Base-by-base conservation (phyloP, 2,797 vertebrate genomes). In the Morus bassanus region DNA sequence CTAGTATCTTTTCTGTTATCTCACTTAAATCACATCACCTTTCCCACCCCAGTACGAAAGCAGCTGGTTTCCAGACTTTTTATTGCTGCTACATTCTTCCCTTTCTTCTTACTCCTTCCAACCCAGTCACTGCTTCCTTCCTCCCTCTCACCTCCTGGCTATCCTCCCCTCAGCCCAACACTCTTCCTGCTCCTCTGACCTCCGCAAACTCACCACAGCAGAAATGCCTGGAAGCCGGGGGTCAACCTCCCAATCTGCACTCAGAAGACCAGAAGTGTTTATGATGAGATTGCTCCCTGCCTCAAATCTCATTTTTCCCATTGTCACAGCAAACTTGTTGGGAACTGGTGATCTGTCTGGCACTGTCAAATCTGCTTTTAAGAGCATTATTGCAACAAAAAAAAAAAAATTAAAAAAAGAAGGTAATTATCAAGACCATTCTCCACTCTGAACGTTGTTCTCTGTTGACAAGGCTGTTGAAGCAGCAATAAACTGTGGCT, bases 131-230 rank as follows among this genome's bases (percentile, higher is more conserved):
- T 65, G 68, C 16, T 69, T 91, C 27, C 37, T 85, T 60, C 18
- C 12, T 69, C 24, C 9, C 11, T 65, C 43, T 82, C 43, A 78
- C 8, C 33, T 88, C 39, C 39, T 50, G 35, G 13, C 37, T 64
- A 12, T 60, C 41, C 64, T 81, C 18, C 17, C 6, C 15, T 60
- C 46, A 85, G 28, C 7, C 48, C 56, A 78, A 39, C 9, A 11
- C 12, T 65, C 21, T 37, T 54, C 21, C 19, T 19, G 5, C 10
- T 85, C 15, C 39, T 69, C 46, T 56, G 28, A 76, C 30, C 17
- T 50, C 45, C 0, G 0, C 50, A 72, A 84, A 63, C 22, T 57
- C 67, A 77, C 5, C 4, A 3, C 25, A 77, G 35, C 1, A 0
- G 18, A 65, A 92, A 45, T 50, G 25, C 11, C 12, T 39, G 53